Conservation (phyloP, 92 coral and sea anemone species). For the Heteractis magnifica region DNA sequence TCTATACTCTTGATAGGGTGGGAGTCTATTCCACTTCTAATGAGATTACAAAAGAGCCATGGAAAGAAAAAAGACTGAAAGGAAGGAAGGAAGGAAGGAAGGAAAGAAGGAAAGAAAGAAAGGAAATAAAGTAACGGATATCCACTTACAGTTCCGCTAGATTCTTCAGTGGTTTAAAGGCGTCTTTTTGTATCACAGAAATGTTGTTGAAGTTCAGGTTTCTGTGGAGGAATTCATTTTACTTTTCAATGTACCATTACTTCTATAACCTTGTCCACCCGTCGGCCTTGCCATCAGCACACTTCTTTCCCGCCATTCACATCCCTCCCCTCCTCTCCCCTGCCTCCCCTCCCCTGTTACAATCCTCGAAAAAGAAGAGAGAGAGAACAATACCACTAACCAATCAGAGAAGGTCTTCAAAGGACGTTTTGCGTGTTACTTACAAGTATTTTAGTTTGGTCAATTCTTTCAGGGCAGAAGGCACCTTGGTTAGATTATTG, state of each 20-base stretch:
- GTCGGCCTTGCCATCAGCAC: no score
- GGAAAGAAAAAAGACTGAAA: neutral
- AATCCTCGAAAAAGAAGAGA: neutral
- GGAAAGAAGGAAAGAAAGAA: neutral
- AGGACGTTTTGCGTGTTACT: neutral
- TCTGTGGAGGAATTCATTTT: neutral
- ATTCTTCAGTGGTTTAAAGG: slow-evolving; percentile 3
- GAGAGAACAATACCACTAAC: neutral
- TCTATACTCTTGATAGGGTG: no score
- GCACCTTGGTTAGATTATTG: neutral
- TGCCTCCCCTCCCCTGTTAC: neutral
- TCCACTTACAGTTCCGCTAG: slow-evolving; percentile 21
- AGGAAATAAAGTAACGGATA: neutral
- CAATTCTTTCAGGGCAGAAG: neutral
- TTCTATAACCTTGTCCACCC: no score
- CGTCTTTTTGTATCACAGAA: neutral
- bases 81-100: neutral
- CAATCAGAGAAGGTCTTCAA: neutral
- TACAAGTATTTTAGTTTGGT: neutral
- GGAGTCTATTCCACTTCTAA: no score
- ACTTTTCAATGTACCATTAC: no score
- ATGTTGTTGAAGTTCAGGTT: slow-evolving; percentile 18
- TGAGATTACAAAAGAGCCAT: no score
- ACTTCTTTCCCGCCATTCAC: neutral
- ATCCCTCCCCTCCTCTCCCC: neutral